Conservation (phyloP, 92 coral and sea anemone species). For the Muricea muricata region DNA sequence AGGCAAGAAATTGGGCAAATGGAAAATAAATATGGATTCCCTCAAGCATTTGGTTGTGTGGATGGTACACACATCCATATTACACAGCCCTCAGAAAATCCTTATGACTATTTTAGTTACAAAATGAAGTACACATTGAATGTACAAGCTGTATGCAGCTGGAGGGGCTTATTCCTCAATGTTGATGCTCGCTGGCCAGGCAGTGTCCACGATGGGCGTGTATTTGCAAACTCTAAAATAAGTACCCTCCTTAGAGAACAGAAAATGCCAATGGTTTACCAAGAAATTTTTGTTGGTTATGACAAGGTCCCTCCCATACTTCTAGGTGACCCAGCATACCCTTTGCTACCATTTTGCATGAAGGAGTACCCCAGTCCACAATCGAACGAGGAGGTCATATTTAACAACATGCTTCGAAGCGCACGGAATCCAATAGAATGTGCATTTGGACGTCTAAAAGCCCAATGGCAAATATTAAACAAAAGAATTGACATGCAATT, state of each 20-base stretch:
- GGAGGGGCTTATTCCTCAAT: slow-evolving; percentile 56
- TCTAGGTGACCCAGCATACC: slow-evolving; percentile 64
- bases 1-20: slow-evolving; percentile 41
- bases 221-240: slow-evolving; percentile 66
- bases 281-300: slow-evolving; percentile 55
- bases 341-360: slow-evolving; percentile 50
- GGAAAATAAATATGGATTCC: slow-evolving; percentile 67
- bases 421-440: slow-evolving; percentile 51
- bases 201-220: slow-evolving; percentile 63
- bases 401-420: slow-evolving; percentile 51
- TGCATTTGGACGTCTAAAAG: slow-evolving; percentile 56
- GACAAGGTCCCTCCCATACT: slow-evolving; percentile 54
- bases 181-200: slow-evolving; percentile 71
- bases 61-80: slow-evolving; percentile 79
- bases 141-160: slow-evolving; percentile 72
- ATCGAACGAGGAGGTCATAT: slow-evolving; percentile 50
- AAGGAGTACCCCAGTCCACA: slow-evolving; percentile 50
- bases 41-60: slow-evolving; percentile 74
- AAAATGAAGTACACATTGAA: slow-evolving; percentile 71
- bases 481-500: slow-evolving; percentile 33
- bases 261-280: slow-evolving; percentile 56
- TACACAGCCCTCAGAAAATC: slow-evolving; percentile 64
- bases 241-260: slow-evolving; percentile 56
- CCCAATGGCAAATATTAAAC: slow-evolving; percentile 56
- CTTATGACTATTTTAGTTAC: slow-evolving; percentile 71